Evolutionary conservation across 2,797 vertebrate species (phyloP).

Genomic region (Choloepus didactylus): DNA sequence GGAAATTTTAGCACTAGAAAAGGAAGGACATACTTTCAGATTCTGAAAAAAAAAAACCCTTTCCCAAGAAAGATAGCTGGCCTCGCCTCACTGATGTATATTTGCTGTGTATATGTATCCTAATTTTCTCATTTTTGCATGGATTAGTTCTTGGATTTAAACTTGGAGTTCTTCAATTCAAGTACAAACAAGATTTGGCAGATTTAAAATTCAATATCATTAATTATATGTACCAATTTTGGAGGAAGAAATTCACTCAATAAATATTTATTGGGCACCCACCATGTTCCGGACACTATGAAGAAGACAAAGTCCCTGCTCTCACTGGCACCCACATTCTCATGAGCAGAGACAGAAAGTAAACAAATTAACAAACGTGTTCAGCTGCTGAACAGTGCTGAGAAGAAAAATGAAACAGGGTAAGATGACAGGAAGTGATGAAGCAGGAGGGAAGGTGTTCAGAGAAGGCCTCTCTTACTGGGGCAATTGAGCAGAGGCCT

Average conservation of each 20-base stretch:
- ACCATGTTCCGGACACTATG: neutral
- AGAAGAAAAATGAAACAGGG: neutral
- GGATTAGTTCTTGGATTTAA: constrained; percentile 51
- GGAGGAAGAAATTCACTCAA: neutral
- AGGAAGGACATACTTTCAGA: neutral
- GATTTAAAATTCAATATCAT: neutral
- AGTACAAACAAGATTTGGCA: neutral
- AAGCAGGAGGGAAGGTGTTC: neutral
- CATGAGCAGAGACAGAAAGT: neutral
- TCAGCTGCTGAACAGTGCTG: neutral
- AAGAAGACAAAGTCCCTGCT: neutral
- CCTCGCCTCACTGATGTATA: neutral
- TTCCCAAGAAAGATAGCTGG: neutral
- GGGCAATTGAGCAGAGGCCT: neutral
- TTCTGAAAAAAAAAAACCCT: neutral
- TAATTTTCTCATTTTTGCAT: constrained; percentile 22
- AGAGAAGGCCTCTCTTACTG: neutral
- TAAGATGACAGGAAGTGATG: neutral
- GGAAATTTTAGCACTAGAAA: neutral
- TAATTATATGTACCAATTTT: neutral
- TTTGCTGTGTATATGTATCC: neutral
- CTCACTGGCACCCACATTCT: neutral
- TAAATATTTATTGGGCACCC: neutral
- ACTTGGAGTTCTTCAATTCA: neutral
- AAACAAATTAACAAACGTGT: neutral